Evolutionary conservation across 2,113 vertebrate genomes (phyloP), one percentile per base, ranked within the genome.

Genomic region (Microcebus tavaratra): DNA sequence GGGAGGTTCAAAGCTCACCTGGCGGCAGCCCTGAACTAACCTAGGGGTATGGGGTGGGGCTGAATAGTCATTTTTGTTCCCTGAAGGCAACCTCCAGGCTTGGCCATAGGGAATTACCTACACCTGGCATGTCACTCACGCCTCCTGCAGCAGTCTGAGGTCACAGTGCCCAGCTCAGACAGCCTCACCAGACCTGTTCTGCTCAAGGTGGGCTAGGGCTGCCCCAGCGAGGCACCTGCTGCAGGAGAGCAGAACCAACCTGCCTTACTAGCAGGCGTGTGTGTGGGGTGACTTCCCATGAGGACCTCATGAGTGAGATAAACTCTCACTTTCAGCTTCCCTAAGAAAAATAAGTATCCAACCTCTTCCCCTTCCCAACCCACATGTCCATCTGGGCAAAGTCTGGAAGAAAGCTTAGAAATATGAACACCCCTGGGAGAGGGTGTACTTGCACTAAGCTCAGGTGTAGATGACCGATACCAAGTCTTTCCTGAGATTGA

Each of bases 361-460:
- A 13, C 20, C 5, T 55, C 72, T 36, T 36, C 18, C 59, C 57
- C 25, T 36, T 6, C 59, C 57, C 55, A 59, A 3, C 21, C 15
- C 27, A 31, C 29, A 13, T 18, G 39, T 1, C 6, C 29, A 9
- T 4, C 57, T 63, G 83, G 68, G 31, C 14, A 15, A 34, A 29
- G 25, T 42, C 61, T 80, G 25, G 13, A 8, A 63, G 76, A 48
- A 67, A 42, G 27, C 75, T n/a, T 34, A 31, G 50, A 45, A 39
- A 29, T 36, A 42, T 45, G 53, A 27, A 9, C 18, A 11, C 7
- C 45, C n/a, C 45, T 11, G 2, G n/a, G 61, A 75, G 34, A 93
- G 57, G 29, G 0, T 18, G 20, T 9, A 4, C 25, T 3, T 6
- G 15, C 3, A 13, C 68, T 68, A 8, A 57, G 61, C 42, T 79